Evolutionary conservation across 2,113 vertebrate species (phyloP).

Genomic region (Zosterops hypoxanthus): DNA sequence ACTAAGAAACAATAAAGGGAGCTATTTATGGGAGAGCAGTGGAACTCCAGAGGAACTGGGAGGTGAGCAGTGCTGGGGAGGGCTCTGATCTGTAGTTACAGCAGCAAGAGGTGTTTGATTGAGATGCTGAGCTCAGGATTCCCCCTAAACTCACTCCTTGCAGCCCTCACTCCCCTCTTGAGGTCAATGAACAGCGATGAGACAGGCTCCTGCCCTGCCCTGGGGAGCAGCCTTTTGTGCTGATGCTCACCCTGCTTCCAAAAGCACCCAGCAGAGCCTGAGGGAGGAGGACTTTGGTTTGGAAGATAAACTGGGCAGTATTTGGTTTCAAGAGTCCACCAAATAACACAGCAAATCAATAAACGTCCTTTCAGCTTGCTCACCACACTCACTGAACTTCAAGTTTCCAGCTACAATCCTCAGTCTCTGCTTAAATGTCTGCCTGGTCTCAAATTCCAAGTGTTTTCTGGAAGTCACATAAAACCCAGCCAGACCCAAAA

Average conservation of each 20-base stretch:
- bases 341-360: background rate
- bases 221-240: background rate
- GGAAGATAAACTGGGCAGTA: background rate
- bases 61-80: background rate
- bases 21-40: constrained; percentile 9
- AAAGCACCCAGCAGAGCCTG: background rate
- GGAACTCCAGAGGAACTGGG: background rate
- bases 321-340: constrained; percentile 37
- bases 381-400: background rate
- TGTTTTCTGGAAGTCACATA: background rate
- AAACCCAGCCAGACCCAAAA: background rate
- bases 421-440: background rate
- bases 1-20: constrained; percentile 26
- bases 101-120: background rate
- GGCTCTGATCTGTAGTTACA: background rate
- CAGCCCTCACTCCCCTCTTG: background rate
- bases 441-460: background rate
- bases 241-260: background rate
- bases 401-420: background rate
- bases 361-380: background rate
- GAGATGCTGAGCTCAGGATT: background rate
- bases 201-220: background rate
- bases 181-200: rapidly evolving
- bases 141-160: too few species aligned
- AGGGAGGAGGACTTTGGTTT: background rate